These are phyloP conservation scores for Heteractis magnifica DNA, from an alignment of 92 coral and sea anemone species.

Conservation along the genomic window DNA sequence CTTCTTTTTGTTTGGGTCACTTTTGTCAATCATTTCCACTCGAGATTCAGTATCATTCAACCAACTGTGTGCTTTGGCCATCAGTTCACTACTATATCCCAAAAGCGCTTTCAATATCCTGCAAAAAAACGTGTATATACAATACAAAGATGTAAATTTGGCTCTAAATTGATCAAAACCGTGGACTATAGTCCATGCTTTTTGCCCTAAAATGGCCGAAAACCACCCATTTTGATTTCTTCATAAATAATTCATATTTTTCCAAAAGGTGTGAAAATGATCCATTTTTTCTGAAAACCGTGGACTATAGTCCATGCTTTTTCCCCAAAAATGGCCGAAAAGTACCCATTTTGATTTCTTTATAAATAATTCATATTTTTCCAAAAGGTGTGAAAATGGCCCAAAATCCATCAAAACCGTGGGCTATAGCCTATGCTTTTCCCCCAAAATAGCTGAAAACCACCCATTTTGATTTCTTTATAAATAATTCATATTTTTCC, in stretches of 20 bases:
- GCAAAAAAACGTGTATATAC: not conserved
- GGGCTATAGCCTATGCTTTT: not conserved
- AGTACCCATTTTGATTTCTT: too few species aligned
- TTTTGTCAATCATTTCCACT: constrained; percentile 48
- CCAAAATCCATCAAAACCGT: not conserved
- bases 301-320: not conserved
- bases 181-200: not conserved
- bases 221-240: too few species aligned
- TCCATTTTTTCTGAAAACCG: not conserved
- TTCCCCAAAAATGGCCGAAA: not conserved
- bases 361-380: not conserved
- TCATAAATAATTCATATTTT: too few species aligned
- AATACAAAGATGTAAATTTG: too few species aligned
- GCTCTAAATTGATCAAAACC: not conserved
- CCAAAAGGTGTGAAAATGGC: not conserved
- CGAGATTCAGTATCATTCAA: constrained; percentile 72
- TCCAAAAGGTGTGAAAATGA: too few species aligned
- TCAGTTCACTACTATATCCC: constrained; percentile 68
- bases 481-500: not conserved
- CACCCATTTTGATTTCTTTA: not conserved
- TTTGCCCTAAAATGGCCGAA: not conserved
- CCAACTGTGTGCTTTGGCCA: constrained; percentile 69
- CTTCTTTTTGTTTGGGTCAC: constrained; percentile 40
- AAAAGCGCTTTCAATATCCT: constrained; percentile 72
- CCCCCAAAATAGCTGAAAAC: too few species aligned